Base-by-base conservation (phyloP, 2,113 vertebrate species). In the Lophochroa leadbeateri region DNA sequence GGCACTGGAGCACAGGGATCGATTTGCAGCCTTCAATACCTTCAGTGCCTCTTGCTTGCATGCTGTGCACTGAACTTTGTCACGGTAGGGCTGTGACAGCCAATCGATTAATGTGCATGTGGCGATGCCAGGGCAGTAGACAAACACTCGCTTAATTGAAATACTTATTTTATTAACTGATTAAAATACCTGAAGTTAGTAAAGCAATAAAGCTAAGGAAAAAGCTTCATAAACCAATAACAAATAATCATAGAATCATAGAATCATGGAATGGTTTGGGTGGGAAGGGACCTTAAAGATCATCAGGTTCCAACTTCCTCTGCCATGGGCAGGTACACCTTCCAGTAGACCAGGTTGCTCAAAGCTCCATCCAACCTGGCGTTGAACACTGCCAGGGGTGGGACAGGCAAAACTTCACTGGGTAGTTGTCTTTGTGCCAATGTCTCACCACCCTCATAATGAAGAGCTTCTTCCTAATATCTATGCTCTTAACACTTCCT, bases 71-170 rank as follows among this genome's bases (percentile, higher is more conserved):
- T 52, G 86, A 23, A 9, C 37, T 41, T 10, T 41, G 77, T 78
- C 50, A 9, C 1, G 0, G 50, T 3, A 0, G 29, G 25, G 35
- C 25, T 10, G 63, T 27, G 64, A 24, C 80, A 63, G 83, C 14
- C 1, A 0, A 11, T 63, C 0, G 1, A 49, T 74, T 39, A 9
- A 19, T 0, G 2, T 9, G 60, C 2, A 0, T 52, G 80, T 35
- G 76, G 44, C 1, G 2, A 5, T 60, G 79, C 76, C 53, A 27
- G 7, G 4, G 37, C 13, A 15, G 33, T 3, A 50, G 39, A 46
- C 19, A 33, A 63, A 17, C 23, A 13, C 12, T 57, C 2, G 4
- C 19, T 46, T 58, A 43, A 68, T 19, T 70, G 46, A 70, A 92
- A 82, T 41, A 18, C 18, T 76, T 63, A 25, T n/a, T 69, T 50